Evolutionary conservation across 2,888 invertebrate genomes (phyloP).

Genomic region (Lasioglossum vierecki): DNA sequence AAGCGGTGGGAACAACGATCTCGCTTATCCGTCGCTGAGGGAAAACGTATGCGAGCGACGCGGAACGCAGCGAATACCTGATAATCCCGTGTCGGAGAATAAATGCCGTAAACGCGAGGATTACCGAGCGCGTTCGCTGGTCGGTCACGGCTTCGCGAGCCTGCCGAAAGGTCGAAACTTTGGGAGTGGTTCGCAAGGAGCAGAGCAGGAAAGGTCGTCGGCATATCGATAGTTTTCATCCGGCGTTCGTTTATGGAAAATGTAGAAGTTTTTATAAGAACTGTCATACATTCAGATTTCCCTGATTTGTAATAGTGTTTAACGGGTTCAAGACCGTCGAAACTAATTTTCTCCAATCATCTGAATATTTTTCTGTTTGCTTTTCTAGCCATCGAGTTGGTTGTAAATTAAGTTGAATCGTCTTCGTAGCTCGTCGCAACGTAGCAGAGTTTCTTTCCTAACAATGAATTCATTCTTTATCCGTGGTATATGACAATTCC

Average conservation of each 20-base stretch:
- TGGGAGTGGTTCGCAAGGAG: not conserved
- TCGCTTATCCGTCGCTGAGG: constrained; percentile 12
- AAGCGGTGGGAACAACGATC: not conserved
- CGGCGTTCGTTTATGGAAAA: not conserved
- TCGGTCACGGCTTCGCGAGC: not conserved
- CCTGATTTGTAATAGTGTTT: no score
- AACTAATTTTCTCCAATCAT: no score
- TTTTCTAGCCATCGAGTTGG: no score
- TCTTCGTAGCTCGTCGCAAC: no score
- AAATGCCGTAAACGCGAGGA: constrained; percentile 5
- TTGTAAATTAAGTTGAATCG: no score
- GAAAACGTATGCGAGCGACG: not conserved
- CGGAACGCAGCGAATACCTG: not conserved
- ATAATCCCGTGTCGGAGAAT: constrained; percentile 15
- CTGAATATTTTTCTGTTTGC: no score
- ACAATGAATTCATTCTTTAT: no score
- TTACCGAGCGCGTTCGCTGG: constrained; percentile 3
- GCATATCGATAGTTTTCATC: not conserved
- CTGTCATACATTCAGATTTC: no score
- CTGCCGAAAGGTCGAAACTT: constrained; percentile 16
- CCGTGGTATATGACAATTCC: no score
- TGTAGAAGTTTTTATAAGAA: not conserved
- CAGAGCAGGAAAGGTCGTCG: not conserved
- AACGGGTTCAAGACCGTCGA: no score
- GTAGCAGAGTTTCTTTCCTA: no score